Evolutionary conservation across 2,797 vertebrate species (phyloP), one percentile per base, ranked within the genome.

Genomic region (Xyrichtys novacula): DNA sequence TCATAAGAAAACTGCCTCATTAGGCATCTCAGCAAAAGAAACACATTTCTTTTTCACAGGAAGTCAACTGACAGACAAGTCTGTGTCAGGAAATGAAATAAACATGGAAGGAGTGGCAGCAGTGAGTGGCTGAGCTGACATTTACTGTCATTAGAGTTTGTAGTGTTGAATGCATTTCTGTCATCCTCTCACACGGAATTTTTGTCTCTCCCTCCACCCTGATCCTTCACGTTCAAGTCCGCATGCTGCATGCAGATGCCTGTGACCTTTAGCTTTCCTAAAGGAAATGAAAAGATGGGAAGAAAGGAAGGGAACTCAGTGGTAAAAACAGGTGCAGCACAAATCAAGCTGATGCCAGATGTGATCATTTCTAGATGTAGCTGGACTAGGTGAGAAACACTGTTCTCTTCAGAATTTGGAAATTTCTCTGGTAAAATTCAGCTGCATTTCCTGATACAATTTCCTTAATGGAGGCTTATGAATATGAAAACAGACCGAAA

Each of bases 71-170:
- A 84, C 65, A 68, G 84, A 76, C 84, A 73, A 54, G 63, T 65
- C 62, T 56, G 65, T 68, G 72, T 70, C 82, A 85, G 71, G 76
- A 81, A 83, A 83, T 80, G 53, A 85, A 85, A 86, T 88, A 84
- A 91, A 91, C 81, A 85, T 74, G 70, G 49, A 50, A 40, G 55
- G 83, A 82, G 68, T 83, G 81, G 78, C 86, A 88, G 78, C 42
- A 68, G 67, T 69, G 80, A 84, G 76, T 70, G 76, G 81, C 76
- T 65, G 46, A 42, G 63, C 47, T 91, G 90, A 90, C 90, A 93
- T 89, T 90, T 88, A 81, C 78, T 67, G 73, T 85, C 78, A 92
- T 91, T 90, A 89, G 77, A 67, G 69, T 86, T 89, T 81, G 86
- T 84, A 76, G 80, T 70, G 62, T 68, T 34, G 70, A 85, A 84